A percentile compares a stretch with the other conserved stretches of the same genome.
phyloP scores from a whole-genome alignment of 2,113 vertebrate species.

The Pseudolaguvia tuberculata region DNA sequence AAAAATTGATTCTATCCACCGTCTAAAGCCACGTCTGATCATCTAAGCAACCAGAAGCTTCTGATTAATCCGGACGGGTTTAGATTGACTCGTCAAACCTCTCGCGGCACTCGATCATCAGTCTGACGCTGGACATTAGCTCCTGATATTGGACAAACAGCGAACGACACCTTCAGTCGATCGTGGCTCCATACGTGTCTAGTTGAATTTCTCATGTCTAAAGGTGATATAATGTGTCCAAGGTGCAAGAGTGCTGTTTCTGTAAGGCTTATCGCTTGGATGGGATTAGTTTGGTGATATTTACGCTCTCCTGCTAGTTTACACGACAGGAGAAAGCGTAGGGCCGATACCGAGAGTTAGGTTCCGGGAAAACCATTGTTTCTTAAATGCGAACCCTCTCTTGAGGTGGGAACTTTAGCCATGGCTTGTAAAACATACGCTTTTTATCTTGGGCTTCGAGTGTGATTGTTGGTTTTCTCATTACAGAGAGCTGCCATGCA shows the following conservation, averaged over 20 bases:
- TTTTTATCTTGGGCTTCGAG: slow-evolving; percentile 40
- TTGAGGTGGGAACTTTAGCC: slow-evolving; percentile 22
- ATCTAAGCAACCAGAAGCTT: background rate
- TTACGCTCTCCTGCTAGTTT: slow-evolving; percentile 10
- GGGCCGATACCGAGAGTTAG: background rate
- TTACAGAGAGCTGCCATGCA: slow-evolving; percentile 54
- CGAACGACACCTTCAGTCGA: background rate
- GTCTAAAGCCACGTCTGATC: slow-evolving; percentile 1
- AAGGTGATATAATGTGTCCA: slow-evolving; percentile 14
- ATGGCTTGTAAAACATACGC: slow-evolving; percentile 36
- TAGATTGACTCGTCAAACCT: background rate
- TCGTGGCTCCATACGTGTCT: background rate
- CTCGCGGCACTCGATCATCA: background rate
- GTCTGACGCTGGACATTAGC: background rate
- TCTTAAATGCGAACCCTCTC: slow-evolving; percentile 32
- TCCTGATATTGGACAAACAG: background rate
- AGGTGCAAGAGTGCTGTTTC: too few relatives aligned
- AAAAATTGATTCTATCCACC: background rate
- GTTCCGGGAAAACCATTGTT: slow-evolving; percentile 1
- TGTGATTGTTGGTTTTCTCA: slow-evolving; percentile 41
- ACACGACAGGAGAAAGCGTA: background rate
- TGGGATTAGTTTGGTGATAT: slow-evolving; percentile 10
- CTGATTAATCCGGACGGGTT: background rate
- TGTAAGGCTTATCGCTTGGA: too few relatives aligned
- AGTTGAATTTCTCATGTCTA: background rate